Evolutionary conservation across 30 jellyfish, hydroid and myxozoan species (phyloP).

Genomic region (Aurelia sp.): DNA sequence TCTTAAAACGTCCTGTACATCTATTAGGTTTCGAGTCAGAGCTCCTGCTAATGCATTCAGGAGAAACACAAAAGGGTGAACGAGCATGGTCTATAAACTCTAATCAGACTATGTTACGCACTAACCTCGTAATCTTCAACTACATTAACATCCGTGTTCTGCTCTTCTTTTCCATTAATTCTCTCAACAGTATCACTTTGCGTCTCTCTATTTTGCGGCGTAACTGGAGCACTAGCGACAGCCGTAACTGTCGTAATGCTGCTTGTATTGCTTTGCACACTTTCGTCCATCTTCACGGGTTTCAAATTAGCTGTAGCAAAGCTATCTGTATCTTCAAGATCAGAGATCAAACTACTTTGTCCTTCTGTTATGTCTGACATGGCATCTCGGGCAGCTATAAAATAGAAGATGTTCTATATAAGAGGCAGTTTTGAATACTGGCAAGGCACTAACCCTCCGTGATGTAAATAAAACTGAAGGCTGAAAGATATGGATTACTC

Average conservation of each 20-base stretch:
- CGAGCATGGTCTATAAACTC: no score
- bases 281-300: neutral
- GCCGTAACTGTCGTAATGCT: constrained; percentile 43
- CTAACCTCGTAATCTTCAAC: neutral
- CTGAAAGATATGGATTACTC: no score
- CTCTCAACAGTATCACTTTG: constrained; percentile 8
- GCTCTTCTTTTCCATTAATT: neutral
- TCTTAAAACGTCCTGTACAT: no score
- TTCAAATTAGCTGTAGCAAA: constrained; percentile 62
- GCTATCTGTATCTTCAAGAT: constrained; percentile 64
- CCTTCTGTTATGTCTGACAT: constrained; percentile 83
- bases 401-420: neutral
- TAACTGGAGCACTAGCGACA: neutral
- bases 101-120: neutral
- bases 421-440: neutral
- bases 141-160: neutral
- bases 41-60: no score
- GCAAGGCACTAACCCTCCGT: no score
- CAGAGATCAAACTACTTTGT: constrained; percentile 50
- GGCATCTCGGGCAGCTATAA: constrained; percentile 82
- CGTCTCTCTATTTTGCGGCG: neutral
- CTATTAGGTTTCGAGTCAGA: no score
- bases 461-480: no score
- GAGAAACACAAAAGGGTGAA: no score
- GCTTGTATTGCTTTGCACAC: constrained; percentile 12